phyloP scores from a whole-genome alignment of 1,140 invertebrate genomes.

The Zaprionus taronus region DNA sequence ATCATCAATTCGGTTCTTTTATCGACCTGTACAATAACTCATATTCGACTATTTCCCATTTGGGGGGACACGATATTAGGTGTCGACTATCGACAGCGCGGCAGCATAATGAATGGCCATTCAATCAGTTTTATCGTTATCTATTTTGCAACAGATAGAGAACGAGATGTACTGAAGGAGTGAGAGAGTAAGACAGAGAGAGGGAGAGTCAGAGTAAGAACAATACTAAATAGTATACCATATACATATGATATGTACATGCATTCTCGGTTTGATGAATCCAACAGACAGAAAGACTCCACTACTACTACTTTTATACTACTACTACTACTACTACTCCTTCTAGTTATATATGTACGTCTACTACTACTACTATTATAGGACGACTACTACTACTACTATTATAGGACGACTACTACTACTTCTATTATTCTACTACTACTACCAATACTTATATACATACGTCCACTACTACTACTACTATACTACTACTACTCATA shows the following conservation, averaged over 20 bases:
- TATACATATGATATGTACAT: neutral
- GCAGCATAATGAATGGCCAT: neutral
- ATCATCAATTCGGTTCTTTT: neutral
- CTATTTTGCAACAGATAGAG: neutral
- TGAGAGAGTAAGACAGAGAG: neutral
- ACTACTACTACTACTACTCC: too few species aligned
- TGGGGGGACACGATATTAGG: neutral
- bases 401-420: too few species aligned
- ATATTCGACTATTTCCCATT: neutral
- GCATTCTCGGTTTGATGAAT: neutral
- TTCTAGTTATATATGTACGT: too few species aligned
- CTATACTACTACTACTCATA: too few species aligned
- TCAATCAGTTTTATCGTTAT: conserved; percentile 3
- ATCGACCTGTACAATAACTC: conserved; percentile 2
- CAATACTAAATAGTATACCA: neutral
- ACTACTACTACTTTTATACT: too few species aligned
- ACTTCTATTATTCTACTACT: too few species aligned
- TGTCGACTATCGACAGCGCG: neutral
- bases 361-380: too few species aligned
- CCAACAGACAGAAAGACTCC: neutral
- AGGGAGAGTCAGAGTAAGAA: too few species aligned
- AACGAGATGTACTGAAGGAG: neutral
- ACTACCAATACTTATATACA: too few species aligned
- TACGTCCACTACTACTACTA: too few species aligned
- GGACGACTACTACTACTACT: too few species aligned